Conservation (phyloP, 2,888 invertebrate species). For the Diaphora mendica region DNA sequence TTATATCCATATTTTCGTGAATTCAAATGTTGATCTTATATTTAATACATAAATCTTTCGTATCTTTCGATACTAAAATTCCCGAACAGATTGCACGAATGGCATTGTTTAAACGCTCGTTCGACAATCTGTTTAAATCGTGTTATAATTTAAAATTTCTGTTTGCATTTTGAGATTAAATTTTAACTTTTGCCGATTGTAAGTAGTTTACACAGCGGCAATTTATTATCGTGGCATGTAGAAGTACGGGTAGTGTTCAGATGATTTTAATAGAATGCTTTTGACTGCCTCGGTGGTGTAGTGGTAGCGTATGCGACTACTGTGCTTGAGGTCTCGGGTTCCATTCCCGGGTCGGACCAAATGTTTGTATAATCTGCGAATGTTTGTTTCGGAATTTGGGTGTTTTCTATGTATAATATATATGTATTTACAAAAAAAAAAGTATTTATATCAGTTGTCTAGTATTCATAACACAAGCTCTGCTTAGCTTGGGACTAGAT, state of each 20-base stretch:
- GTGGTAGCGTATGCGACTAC: too few relatives aligned
- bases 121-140: slow-evolving; percentile 60
- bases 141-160: slow-evolving; percentile 71
- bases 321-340: too few relatives aligned
- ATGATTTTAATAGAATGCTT: slow-evolving; percentile 84
- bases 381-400: too few relatives aligned
- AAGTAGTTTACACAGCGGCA: slow-evolving; percentile 73
- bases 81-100: slow-evolving; percentile 55
- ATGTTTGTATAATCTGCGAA: too few relatives aligned
- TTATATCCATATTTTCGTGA: slow-evolving; percentile 75
- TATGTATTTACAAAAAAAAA: too few relatives aligned
- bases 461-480: too few relatives aligned
- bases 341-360: too few relatives aligned
- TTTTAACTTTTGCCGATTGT: slow-evolving; percentile 74
- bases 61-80: slow-evolving; percentile 51
- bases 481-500: too few relatives aligned
- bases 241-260: slow-evolving; percentile 75
- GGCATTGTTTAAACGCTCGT: slow-evolving; percentile 51
- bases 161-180: slow-evolving; percentile 79
- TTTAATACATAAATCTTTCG: slow-evolving; percentile 49
- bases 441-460: too few relatives aligned
- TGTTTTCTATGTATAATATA: too few relatives aligned
- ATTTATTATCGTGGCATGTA: slow-evolving; percentile 77
- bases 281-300: too few relatives aligned
- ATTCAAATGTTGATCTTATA: slow-evolving; percentile 57